A percentile compares a stretch with the other conserved stretches of the same genome.
Conservation (phyloP, 1,140 invertebrate species). For the Orchestia grillus region DNA sequence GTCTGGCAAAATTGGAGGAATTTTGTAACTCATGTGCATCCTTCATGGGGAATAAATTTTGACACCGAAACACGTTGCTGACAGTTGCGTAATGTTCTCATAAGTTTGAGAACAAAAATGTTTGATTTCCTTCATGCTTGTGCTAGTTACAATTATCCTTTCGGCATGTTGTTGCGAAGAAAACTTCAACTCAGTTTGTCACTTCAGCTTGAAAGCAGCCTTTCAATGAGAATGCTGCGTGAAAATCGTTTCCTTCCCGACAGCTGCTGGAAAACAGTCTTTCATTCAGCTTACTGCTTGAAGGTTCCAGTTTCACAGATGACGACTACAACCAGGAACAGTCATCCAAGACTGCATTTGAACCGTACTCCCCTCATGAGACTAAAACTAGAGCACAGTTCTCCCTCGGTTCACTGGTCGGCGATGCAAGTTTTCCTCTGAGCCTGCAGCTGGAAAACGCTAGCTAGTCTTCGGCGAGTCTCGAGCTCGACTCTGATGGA, state of each 20-base stretch:
- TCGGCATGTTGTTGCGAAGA: not conserved
- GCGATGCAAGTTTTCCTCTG: not conserved
- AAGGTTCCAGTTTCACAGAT: no score
- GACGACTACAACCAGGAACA: no score
- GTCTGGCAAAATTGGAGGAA: not conserved
- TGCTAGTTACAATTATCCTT: not conserved
- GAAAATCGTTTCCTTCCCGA: not conserved
- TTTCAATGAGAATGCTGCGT: not conserved
- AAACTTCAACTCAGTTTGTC: not conserved
- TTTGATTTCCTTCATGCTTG: not conserved
- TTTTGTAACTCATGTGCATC: not conserved
- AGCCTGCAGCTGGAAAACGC: not conserved
- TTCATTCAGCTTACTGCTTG: not conserved
- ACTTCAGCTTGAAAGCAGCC: not conserved
- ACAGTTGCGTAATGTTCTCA: not conserved
- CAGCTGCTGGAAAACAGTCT: not conserved
- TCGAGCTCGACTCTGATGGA: slow-evolving; percentile 65
- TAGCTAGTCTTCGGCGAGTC: slow-evolving; percentile 15
- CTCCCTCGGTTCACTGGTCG: not conserved
- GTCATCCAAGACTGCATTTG: no score
- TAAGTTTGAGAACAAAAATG: not conserved
- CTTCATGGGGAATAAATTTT: not conserved
- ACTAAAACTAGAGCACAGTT: no score
- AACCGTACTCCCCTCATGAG: no score
- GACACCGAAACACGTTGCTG: not conserved